These are phyloP conservation scores for Icerya purchasi DNA, from an alignment of 2,888 invertebrate genomes.

Conservation along the genomic window DNA sequence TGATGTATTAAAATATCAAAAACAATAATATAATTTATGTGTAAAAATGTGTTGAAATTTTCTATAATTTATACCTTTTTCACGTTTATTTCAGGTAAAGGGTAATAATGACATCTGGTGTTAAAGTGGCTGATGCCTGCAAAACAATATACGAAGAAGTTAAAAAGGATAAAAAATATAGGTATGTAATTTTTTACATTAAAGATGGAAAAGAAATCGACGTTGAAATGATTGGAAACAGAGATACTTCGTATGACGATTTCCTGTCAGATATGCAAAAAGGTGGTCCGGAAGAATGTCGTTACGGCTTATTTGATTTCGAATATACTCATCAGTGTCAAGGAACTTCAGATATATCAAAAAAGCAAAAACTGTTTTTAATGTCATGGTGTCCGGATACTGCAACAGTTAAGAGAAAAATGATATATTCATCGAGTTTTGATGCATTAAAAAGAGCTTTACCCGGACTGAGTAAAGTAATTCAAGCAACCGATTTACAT, in stretches of 20 bases:
- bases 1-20: too few relatives aligned
- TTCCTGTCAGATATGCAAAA: conserved; percentile 83
- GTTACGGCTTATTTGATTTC: conserved; percentile 95
- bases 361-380: conserved; percentile 93
- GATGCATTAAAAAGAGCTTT: conserved; percentile 93
- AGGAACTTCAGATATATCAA: conserved; percentile 80
- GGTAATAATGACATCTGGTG: conserved; percentile 59
- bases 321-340: conserved; percentile 95
- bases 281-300: conserved; percentile 83
- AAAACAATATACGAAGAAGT: conserved; percentile 90
- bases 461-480: conserved; percentile 90
- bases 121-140: conserved; percentile 84
- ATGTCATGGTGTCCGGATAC: conserved; percentile 99
- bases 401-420: conserved; percentile 70
- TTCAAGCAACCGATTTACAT: conserved; percentile 76
- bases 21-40: too few relatives aligned
- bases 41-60: too few relatives aligned
- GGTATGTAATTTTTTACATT: conserved; percentile 90
- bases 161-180: conserved; percentile 91
- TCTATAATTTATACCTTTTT: not conserved
- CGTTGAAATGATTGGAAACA: conserved; percentile 68
- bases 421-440: conserved; percentile 78
- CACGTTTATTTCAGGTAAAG: not conserved
- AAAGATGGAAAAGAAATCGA: conserved; percentile 89
- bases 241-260: conserved; percentile 78